Conservation (phyloP, 2,888 invertebrate species). For the Harpagoxenus sublaevis region DNA sequence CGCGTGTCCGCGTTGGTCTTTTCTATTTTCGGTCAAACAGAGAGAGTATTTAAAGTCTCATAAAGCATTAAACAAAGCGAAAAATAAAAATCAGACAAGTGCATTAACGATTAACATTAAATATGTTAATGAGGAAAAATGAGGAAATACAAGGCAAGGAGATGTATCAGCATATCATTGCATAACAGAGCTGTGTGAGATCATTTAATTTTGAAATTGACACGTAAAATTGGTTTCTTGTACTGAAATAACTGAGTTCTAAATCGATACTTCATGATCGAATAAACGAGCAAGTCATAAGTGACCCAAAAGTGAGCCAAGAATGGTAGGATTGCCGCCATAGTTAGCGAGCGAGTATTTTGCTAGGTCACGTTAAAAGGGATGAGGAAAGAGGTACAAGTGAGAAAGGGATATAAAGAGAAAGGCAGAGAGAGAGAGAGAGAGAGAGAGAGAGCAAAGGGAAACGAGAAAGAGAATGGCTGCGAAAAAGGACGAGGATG, state of each 20-base stretch:
- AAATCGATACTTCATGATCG: background rate
- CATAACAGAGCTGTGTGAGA: background rate
- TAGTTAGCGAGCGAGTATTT: slow-evolving; percentile 13
- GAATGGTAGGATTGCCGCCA: background rate
- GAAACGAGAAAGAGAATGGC: slow-evolving; percentile 20
- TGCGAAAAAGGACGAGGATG: slow-evolving; percentile 50
- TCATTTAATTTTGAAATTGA: background rate
- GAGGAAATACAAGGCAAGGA: background rate
- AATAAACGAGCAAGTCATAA: slow-evolving; percentile 16
- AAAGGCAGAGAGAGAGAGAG: slow-evolving; percentile 8
- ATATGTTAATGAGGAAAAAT: background rate
- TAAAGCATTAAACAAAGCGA: background rate
- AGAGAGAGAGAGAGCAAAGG: background rate
- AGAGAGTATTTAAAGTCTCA: background rate
- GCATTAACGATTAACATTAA: too few relatives aligned
- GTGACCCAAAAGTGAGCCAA: background rate
- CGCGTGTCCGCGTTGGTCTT: background rate
- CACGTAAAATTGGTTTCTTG: background rate
- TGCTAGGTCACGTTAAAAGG: slow-evolving; percentile 37
- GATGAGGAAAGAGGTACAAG: slow-evolving; percentile 14
- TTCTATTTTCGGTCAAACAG: background rate
- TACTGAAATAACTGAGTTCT: background rate
- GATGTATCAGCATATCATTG: background rate
- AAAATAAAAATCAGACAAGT: background rate
- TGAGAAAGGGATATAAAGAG: background rate